Evolutionary conservation across 2,888 invertebrate species (phyloP).

Genomic region (Drosophila peninsularis): DNA sequence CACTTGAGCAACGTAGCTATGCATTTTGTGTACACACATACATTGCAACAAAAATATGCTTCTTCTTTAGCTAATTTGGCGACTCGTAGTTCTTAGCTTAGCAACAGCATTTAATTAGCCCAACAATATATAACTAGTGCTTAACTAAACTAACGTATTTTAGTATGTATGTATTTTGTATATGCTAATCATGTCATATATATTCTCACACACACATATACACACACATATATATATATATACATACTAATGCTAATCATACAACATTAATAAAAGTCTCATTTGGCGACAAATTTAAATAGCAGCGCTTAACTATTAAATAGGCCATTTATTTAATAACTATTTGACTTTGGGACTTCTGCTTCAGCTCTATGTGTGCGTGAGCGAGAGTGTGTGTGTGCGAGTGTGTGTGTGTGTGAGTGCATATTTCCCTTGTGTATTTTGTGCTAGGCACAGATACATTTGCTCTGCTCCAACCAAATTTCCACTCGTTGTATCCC

Average conservation of each 20-base stretch:
- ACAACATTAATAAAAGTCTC: conserved; percentile 23
- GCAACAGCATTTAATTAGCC: conserved; percentile 44
- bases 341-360: conserved; percentile 32
- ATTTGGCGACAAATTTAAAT: conserved; percentile 21
- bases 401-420: not conserved
- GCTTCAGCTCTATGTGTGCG: conserved; percentile 2
- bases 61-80: conserved; percentile 32
- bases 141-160: conserved; percentile 29
- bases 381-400: not conserved
- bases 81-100: conserved; percentile 52
- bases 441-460: conserved; percentile 5
- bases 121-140: conserved; percentile 29
- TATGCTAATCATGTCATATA: conserved; percentile 50
- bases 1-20: conserved; percentile 33
- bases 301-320: conserved; percentile 34
- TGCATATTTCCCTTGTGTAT: conserved; percentile 16
- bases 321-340: conserved; percentile 47
- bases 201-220: conserved; percentile 31
- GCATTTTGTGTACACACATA: conserved; percentile 44
- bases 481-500: conserved; percentile 39
- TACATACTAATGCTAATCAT: conserved; percentile 1
- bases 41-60: conserved; percentile 17
- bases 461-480: conserved; percentile 15
- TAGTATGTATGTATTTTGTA: conserved; percentile 43
- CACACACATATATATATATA: conserved; percentile 2